phyloP scores from a whole-genome alignment of 1,140 invertebrate species.

The Proales similis region DNA sequence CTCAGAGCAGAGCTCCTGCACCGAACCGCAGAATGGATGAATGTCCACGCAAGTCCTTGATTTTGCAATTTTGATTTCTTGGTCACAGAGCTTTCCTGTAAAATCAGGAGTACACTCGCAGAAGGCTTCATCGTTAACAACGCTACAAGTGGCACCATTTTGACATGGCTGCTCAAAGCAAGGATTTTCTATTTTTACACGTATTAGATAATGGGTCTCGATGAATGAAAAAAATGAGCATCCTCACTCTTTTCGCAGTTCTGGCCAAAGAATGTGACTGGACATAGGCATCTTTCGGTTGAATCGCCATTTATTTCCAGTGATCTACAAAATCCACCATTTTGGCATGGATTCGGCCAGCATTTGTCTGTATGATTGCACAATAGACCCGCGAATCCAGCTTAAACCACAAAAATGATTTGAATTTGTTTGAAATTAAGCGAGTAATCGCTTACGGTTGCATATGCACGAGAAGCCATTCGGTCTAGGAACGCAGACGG shows the following conservation, averaged over 20 bases:
- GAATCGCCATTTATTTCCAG: neutral
- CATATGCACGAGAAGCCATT: too few species aligned
- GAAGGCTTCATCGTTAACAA: neutral
- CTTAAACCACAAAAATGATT: too few species aligned
- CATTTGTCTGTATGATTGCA: neutral
- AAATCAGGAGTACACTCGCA: neutral
- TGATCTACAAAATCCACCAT: neutral
- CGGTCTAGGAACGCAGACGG: slow-evolving; percentile 38
- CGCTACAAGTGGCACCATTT: neutral
- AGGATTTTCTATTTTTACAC: neutral
- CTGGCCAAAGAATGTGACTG: neutral
- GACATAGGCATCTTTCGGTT: neutral
- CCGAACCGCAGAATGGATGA: too few species aligned
- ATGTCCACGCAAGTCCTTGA: neutral
- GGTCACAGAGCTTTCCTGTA: neutral
- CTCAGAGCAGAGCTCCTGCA: too few species aligned
- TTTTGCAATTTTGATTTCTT: neutral
- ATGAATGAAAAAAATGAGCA: too few species aligned
- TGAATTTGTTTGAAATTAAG: too few species aligned
- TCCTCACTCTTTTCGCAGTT: neutral
- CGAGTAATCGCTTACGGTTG: too few species aligned
- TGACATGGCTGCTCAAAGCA: neutral
- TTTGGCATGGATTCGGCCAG: neutral
- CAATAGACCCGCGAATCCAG: neutral
- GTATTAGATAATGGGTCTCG: neutral